A percentile compares a stretch with the other conserved stretches of the same genome.
Evolutionary conservation across 2,888 invertebrate species (phyloP).

Genomic region (Harmothoe impar): DNA sequence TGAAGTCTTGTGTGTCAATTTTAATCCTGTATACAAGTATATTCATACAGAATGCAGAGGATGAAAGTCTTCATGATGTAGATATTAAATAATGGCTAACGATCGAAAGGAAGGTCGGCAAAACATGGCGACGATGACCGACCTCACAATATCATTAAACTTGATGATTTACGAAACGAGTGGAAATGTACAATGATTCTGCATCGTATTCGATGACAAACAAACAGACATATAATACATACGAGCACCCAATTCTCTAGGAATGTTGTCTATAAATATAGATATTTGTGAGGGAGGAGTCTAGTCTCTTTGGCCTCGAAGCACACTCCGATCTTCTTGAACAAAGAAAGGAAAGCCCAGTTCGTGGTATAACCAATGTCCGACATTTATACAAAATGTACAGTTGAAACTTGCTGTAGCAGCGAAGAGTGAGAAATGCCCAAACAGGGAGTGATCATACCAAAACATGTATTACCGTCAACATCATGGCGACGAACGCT

Average conservation of each 20-base stretch:
- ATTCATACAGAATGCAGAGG: conserved; percentile 38
- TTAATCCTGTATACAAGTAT: conserved; percentile 47
- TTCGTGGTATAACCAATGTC: neutral
- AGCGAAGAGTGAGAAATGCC: neutral
- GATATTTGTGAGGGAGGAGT: conserved; percentile 15
- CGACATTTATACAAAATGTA: neutral
- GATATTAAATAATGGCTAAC: conserved; percentile 38
- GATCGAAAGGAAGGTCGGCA: neutral
- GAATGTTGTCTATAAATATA: conserved; percentile 51
- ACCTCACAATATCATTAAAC: conserved; percentile 11
- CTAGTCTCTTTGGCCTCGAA: conserved; percentile 41
- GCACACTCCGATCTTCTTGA: conserved; percentile 5
- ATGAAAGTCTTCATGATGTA: conserved; percentile 36
- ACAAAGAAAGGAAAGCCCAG: conserved; percentile 29
- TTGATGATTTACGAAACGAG: neutral
- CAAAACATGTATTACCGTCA: conserved; percentile 21
- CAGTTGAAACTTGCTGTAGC: neutral
- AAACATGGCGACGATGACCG: conserved; percentile 20
- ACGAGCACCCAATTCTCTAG: conserved; percentile 37
- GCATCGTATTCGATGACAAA: neutral
- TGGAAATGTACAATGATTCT: conserved; percentile 22
- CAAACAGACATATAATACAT: neutral
- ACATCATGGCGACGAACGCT: neutral
- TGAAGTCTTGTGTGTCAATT: conserved; percentile 47
- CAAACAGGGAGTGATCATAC: neutral